Conservation (phyloP, 2,797 vertebrate species). For the Phrynocephalus forsythii region DNA sequence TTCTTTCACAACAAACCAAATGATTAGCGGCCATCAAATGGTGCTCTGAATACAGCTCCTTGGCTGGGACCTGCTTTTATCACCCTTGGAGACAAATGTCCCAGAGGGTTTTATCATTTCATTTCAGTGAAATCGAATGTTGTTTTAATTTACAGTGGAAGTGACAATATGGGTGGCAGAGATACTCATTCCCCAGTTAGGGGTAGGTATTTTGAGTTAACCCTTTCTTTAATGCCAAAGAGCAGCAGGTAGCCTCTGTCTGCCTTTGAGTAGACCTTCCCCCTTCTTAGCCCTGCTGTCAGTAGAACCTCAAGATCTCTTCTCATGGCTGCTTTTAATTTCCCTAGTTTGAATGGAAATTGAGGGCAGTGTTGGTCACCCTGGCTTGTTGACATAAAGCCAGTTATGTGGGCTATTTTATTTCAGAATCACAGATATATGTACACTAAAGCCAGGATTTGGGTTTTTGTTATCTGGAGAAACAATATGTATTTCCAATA, state of each 20-base stretch:
- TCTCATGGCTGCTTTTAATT: background rate
- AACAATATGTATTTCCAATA: background rate
- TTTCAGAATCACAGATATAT: background rate
- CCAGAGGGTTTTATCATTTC: conserved; percentile 44
- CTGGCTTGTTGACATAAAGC: background rate
- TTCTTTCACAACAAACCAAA: conserved; percentile 83
- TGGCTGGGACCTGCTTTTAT: conserved; percentile 23
- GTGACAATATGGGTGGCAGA: conserved; percentile 43
- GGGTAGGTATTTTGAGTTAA: conserved; percentile 47
- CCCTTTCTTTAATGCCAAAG: conserved; percentile 61
- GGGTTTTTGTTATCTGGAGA: background rate
- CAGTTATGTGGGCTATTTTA: background rate
- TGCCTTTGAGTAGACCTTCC: background rate
- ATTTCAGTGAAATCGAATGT: conserved; percentile 58
- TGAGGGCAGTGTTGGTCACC: background rate
- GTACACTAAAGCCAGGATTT: background rate
- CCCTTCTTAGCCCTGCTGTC: background rate
- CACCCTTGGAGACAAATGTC: conserved; percentile 64
- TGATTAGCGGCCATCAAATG: conserved; percentile 65
- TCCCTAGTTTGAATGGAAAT: background rate
- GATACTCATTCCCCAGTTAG: conserved; percentile 51
- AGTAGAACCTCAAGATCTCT: background rate
- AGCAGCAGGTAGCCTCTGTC: conserved; percentile 21
- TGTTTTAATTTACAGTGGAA: conserved; percentile 50
- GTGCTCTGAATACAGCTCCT: background rate